Conservation (phyloP, 2,797 vertebrate genomes). For the Dromococcyx pavoninus region DNA sequence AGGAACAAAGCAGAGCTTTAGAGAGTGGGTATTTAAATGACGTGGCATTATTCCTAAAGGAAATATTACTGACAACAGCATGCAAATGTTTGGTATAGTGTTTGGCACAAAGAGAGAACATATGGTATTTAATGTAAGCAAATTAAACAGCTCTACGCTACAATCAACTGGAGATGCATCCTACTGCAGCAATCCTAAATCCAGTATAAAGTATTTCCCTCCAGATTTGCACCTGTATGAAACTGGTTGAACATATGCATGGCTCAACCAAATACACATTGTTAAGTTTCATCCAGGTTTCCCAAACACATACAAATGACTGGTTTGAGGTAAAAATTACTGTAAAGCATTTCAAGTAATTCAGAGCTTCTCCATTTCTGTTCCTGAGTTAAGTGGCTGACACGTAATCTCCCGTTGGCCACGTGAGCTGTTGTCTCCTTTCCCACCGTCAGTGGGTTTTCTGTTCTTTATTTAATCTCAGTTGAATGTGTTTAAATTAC, state of each 20-base stretch:
- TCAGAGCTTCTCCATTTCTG: neutral
- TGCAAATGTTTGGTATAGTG: neutral
- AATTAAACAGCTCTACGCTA: neutral
- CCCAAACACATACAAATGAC: neutral
- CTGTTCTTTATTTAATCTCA: neutral
- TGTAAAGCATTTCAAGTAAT: neutral
- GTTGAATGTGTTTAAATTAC: neutral
- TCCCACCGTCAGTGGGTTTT: neutral
- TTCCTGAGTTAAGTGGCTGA: neutral
- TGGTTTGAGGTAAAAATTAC: neutral
- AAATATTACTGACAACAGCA: neutral
- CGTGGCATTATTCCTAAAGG: neutral
- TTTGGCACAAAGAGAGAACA: neutral
- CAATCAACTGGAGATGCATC: neutral
- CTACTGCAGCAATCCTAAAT: neutral
- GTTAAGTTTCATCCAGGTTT: neutral
- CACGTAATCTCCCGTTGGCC: fast-evolving
- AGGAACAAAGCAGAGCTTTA: neutral
- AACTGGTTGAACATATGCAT: neutral
- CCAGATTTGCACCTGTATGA: neutral
- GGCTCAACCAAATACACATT: neutral
- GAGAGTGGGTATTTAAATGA: neutral
- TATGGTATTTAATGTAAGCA: neutral
- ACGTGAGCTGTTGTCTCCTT: neutral
- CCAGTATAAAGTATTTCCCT: neutral